Conservation (phyloP, 2,797 vertebrate genomes). For the Emys orbicularis region DNA sequence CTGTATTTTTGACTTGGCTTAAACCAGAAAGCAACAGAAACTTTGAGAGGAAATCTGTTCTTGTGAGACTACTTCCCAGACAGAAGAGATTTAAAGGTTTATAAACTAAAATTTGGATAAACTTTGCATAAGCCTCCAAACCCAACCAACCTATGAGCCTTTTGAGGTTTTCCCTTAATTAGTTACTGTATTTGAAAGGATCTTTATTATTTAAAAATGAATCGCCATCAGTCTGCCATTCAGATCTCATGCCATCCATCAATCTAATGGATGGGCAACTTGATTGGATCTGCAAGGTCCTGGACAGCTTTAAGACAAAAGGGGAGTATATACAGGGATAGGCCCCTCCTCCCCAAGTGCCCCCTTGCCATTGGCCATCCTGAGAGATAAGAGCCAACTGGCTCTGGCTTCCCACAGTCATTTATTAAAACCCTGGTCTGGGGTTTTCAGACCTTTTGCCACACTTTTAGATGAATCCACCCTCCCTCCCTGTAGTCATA, state of each 20-base stretch:
- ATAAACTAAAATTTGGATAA: background rate
- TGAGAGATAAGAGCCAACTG: too few relatives aligned
- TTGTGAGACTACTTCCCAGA: background rate
- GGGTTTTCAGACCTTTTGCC: too few relatives aligned
- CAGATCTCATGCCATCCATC: background rate
- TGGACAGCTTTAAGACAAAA: too few relatives aligned
- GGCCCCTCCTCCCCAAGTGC: too few relatives aligned
- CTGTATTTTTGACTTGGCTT: background rate
- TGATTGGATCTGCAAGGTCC: too few relatives aligned
- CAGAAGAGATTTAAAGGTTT: background rate
- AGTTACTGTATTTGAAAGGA: background rate
- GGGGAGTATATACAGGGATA: too few relatives aligned
- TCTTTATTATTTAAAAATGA: background rate
- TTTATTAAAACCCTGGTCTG: too few relatives aligned
- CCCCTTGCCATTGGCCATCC: too few relatives aligned
- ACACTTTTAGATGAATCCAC: too few relatives aligned
- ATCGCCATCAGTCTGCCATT: background rate
- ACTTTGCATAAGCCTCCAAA: background rate
- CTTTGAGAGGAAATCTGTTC: background rate
- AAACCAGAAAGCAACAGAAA: background rate
- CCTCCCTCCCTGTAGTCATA: too few relatives aligned
- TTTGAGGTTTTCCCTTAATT: background rate
- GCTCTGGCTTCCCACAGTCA: too few relatives aligned
- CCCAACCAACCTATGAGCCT: background rate
- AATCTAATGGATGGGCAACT: background rate